phyloP scores from a whole-genome alignment of 1,140 invertebrate genomes.

The Micrasema minimum region DNA sequence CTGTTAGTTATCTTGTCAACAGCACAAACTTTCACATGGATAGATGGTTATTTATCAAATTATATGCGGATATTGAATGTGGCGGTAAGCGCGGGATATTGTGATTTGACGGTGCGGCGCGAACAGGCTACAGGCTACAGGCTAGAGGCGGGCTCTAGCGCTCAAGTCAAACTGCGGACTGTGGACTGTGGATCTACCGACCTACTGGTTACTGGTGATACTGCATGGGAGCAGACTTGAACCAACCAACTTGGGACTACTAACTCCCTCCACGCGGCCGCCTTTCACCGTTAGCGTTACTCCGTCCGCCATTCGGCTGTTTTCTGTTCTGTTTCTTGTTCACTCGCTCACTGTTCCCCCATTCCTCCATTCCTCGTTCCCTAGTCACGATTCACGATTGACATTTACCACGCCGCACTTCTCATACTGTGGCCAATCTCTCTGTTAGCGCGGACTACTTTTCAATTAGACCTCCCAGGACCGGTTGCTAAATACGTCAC shows the following conservation, averaged over 20 bases:
- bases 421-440: conserved; percentile 21
- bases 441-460: conserved; percentile 16
- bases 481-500: conserved; percentile 16
- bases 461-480: conserved; percentile 21
- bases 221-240: too few species aligned
- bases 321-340: neutral
- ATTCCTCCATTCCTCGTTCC: neutral
- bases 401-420: conserved; percentile 20
- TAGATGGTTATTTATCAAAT: conserved; percentile 10
- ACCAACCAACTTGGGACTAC: too few species aligned
- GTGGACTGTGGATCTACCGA: too few species aligned
- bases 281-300: conserved; percentile 32
- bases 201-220: too few species aligned
- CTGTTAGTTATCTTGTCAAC: conserved; percentile 1
- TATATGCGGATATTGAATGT: neutral
- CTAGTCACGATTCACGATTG: conserved; percentile 15
- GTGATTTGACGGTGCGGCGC: neutral
- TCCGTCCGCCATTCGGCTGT: neutral
- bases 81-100: too few species aligned
- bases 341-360: neutral
- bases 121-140: too few species aligned
- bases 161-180: too few species aligned
- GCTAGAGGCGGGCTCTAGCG: too few species aligned
- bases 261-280: neutral
- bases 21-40: conserved; percentile 14